Evolutionary conservation across 2,888 invertebrate species (phyloP).

Genomic region (Lithosia quadra): DNA sequence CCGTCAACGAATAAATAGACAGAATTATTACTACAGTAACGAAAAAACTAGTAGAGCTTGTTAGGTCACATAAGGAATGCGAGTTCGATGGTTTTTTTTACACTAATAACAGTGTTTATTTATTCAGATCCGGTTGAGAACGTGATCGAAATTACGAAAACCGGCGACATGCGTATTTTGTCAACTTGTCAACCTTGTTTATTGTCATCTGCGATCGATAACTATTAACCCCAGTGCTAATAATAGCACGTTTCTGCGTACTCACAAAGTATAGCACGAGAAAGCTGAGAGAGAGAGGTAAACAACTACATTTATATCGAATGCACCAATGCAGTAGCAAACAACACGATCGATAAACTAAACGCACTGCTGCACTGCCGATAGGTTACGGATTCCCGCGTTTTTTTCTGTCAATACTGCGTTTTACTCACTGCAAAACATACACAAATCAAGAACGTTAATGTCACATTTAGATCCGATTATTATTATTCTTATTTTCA

Average conservation of each 20-base stretch:
- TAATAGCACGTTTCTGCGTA: conserved; percentile 57
- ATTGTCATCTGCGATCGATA: conserved; percentile 58
- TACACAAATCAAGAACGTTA: conserved; percentile 23
- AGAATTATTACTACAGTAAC: conserved; percentile 43
- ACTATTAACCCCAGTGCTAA: conserved; percentile 59
- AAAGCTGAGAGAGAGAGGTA: conserved; percentile 64
- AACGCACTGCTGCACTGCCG: conserved; percentile 63
- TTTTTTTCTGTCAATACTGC: conserved; percentile 62
- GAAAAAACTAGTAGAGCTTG: conserved; percentile 77
- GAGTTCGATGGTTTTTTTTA: conserved; percentile 55
- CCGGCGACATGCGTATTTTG: conserved; percentile 37
- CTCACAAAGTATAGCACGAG: conserved; percentile 53
- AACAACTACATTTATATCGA: conserved; percentile 72
- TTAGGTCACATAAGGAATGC: conserved; percentile 69
- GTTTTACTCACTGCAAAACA: conserved; percentile 38
- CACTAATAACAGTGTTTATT: conserved; percentile 49
- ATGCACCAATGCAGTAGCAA: conserved; percentile 68
- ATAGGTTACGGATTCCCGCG: conserved; percentile 65
- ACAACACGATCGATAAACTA: conserved; percentile 77
- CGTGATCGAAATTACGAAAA: conserved; percentile 51
- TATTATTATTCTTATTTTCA: conserved; percentile 28
- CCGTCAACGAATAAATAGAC: conserved; percentile 34
- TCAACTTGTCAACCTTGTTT: conserved; percentile 39
- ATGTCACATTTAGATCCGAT: conserved; percentile 27
- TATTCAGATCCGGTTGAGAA: conserved; percentile 58